Conservation (phyloP, 2,113 vertebrate genomes). For the Pachycephala philippinensis region DNA sequence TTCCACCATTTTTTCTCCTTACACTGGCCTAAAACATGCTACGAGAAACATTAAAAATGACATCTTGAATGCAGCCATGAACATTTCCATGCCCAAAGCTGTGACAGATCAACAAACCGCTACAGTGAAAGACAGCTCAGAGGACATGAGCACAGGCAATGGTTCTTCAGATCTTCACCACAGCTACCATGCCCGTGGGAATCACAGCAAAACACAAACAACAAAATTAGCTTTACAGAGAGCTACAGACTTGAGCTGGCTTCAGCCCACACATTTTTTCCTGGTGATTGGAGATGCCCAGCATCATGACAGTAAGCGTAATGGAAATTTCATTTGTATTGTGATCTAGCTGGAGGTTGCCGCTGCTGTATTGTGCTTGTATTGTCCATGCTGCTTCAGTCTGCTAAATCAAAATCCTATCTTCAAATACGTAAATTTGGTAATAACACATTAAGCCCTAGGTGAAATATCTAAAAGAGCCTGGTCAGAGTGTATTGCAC, state of each 20-base stretch:
- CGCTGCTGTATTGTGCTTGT: not conserved
- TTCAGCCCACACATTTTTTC: not conserved
- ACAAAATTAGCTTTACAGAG: not conserved
- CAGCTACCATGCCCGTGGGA: not conserved
- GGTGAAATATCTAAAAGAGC: not conserved
- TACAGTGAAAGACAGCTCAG: not conserved
- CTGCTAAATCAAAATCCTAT: not conserved
- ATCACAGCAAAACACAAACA: not conserved
- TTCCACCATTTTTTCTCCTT: not conserved
- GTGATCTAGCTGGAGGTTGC: not conserved
- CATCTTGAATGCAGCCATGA: not conserved
- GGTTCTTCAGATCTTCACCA: not conserved
- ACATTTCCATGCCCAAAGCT: not conserved
- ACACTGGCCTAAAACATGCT: not conserved
- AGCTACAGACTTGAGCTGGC: not conserved
- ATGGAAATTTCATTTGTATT: not conserved
- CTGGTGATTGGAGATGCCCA: fast-evolving
- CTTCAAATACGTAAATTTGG: not conserved
- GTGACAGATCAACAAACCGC: not conserved
- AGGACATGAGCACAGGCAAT: fast-evolving
- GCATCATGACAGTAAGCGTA: fast-evolving
- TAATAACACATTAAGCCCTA: not conserved
- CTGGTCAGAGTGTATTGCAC: not conserved
- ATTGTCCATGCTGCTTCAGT: not conserved
- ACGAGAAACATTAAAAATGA: not conserved